These are phyloP conservation scores for Myopa testacea DNA, from an alignment of 2,888 invertebrate species.

Conservation along the genomic window DNA sequence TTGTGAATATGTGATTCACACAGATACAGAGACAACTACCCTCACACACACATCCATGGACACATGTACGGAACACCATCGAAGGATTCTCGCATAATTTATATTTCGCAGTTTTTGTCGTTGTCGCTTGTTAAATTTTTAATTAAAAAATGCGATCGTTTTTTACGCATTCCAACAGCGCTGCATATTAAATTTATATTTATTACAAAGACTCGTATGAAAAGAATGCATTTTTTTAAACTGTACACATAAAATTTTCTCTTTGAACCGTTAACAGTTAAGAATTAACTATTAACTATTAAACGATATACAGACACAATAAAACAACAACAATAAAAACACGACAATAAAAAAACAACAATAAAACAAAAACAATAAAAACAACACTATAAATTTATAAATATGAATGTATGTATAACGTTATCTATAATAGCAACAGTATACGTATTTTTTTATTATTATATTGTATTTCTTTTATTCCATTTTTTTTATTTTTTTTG, in stretches of 20 bases:
- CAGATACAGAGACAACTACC: neutral
- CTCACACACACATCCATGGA: constrained; percentile 32
- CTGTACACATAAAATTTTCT: too few relatives aligned
- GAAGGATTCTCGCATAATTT: neutral
- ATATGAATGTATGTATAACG: neutral
- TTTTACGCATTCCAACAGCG: too few relatives aligned
- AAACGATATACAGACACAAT: too few relatives aligned
- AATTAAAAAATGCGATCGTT: neutral
- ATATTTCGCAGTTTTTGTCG: neutral
- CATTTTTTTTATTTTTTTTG: neutral
- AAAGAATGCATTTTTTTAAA: too few relatives aligned
- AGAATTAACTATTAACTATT: too few relatives aligned
- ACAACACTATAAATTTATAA: neutral
- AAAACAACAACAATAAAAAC: too few relatives aligned
- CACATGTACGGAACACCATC: neutral
- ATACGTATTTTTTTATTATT: neutral
- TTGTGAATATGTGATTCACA: neutral
- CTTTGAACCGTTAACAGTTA: too few relatives aligned
- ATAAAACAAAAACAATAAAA: too few relatives aligned
- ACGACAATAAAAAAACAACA: too few relatives aligned
- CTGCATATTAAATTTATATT: too few relatives aligned
- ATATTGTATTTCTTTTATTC: neutral
- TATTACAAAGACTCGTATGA: too few relatives aligned
- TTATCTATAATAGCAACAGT: neutral
- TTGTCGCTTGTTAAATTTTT: neutral